Evolutionary conservation across 2,797 vertebrate species (phyloP), one percentile per base, ranked within the genome.

Genomic region (Morus bassanus): DNA sequence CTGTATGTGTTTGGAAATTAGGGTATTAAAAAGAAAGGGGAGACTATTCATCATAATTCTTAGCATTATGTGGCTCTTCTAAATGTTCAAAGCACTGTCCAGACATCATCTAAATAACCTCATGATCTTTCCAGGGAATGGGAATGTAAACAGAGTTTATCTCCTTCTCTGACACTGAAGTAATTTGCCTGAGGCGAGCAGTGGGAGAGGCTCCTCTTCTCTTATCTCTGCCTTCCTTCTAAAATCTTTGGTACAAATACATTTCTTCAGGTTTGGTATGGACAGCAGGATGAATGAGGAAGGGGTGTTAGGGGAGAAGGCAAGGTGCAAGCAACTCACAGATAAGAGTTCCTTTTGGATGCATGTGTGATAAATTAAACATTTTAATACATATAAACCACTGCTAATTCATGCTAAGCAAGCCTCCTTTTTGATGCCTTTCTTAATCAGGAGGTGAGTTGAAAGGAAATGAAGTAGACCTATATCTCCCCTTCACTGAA

Each of bases 141-240:
- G 45, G 53, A 88, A 87, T 50, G 77, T 91, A 92, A 95, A 81
- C 73, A 92, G 63, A 61, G 21, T 83, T 91, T 85, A 69, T 90
- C 53, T 92, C 53, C 50, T 78, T 60, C 78, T 81, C 43, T 69
- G 43, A 68, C 37, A 27, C 35, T 39, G 64, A 82, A 91, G 35
- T 65, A 70, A 93, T 60, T n/a, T 88, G 45, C 54, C 78, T 1
- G 1, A 80, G 76, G 78, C 19, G 67, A 67, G 59, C 54, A 79
- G 43, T 31, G 31, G 39, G 67, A 94, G 45, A 87, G 11, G 13
- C 24, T 92, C 4, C 37, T 10, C 10, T 81, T 74, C 33, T 56
- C n/a, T 54, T 39, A 10, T 35, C 22, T 5, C 12, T 63, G 39
- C 35, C 19, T 95, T 67, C 22, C n/a, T 60, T 39, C 59, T 73